Evolutionary conservation across 2,888 invertebrate genomes (phyloP), one percentile per base, ranked within the genome.

Genomic region (Heliconius ethilla): DNA sequence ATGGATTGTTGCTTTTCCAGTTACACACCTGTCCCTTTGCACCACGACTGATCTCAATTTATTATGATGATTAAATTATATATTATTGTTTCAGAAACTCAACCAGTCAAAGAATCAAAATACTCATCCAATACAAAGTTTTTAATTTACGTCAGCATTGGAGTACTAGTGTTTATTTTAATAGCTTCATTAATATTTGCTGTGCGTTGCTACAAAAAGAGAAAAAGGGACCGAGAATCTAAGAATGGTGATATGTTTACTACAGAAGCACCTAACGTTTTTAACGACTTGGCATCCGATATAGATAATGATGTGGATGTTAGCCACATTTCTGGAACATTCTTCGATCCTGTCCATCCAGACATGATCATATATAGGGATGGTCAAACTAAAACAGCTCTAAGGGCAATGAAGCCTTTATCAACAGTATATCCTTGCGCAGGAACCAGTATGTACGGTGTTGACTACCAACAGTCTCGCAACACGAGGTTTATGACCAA

Each of bases 341-440:
- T 94, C 85, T 92, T 93, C 78, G 94, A 94, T 81, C 92, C 93
- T 3, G 85, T 89, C 1, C 94, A 94, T 83, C 94, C 94, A 69
- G 94, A 94, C 77, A 93, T 94, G 94, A 93, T 94, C 65, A 82
- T 94, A 1, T 94, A 93, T 74, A 91, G 90, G 84, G 93, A 93
- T 80, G 84, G 89, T 22, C 90, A 90, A 59, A 92, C 90, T 1
- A 91, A 89, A 82, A 91, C 92, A 9, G 91, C 93, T 7, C 75
- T 94, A 0, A 86, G 93, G 81, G 93, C 94, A 13, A 94, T 94
- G 94, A 89, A 91, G 77, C 94, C 94, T 2, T 78, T 94, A 18
- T 93, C 94, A 10, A 93, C 94, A 2, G 90, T 94, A 59, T 94
- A 94, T 75, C 94, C 94, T 4, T 89, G 89, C 73, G 87, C 90